Base-by-base conservation (phyloP, 2,113 vertebrate genomes). In the Etheostoma spectabile region DNA sequence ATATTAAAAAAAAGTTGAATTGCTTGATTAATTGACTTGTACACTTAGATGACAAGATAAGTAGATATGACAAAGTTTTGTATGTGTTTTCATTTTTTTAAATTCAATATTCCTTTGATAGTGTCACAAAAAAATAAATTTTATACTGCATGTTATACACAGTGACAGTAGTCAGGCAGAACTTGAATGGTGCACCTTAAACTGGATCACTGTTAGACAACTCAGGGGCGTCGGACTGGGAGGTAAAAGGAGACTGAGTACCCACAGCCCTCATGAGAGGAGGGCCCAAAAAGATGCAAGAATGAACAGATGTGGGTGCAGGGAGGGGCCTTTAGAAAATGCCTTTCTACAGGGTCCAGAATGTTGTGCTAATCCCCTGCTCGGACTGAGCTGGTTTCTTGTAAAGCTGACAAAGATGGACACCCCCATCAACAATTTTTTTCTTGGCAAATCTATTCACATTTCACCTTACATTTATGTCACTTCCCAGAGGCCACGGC, bases 401-500 rank as follows among this genome's bases (percentile, higher is more conserved):
- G 33, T 16, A 55, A 30, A n/a, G n/a, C n/a, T n/a, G n/a, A n/a
- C n/a, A n/a, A n/a, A 59, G 15, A 57, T 33, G 2, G 45, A 48
- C 15, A 24, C 11, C 18, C 38, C 16, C 24, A 35, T 13, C 21
- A n/a, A 49, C 46, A 42, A 2, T 35, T 30, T 21, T 30, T 62
- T 21, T 48, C n/a, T 27, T 60, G 27, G 42, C 6, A 30, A 27
- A 77, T 86, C 59, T 69, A 67, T 51, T 60, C 3, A 3, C 52
- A 64, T 77, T 64, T 57, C 66, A 61, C 53, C 52, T 68, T n/a
- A 38, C 35, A 38, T 10, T 8, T 38, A 2, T 69, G 49, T 53
- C 60, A 60, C 49, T 8, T 74, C 46, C 49, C 35, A 77, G 49
- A 71, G 60, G 21, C 60, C 67, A 8, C 18, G 0, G 57, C 46